A percentile compares a stretch with the other conserved stretches of the same genome.
These are phyloP conservation scores for Temnothorax ravouxi DNA, from an alignment of 2,888 invertebrate species.

Conservation along the genomic window DNA sequence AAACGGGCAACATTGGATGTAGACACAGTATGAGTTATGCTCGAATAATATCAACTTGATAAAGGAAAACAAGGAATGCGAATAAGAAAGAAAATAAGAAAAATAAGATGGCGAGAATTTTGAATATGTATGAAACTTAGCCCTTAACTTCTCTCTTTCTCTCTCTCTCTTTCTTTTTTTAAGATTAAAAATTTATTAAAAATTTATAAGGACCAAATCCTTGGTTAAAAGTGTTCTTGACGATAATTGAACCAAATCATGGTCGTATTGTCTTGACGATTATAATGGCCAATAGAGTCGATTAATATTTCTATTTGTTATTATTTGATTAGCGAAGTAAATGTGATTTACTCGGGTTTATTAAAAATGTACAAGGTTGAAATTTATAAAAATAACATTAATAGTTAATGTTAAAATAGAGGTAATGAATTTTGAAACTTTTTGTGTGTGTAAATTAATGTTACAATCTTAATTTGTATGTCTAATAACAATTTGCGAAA, in stretches of 20 bases:
- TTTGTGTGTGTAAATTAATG: background rate
- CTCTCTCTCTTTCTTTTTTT: background rate
- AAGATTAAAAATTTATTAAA: conserved; percentile 11
- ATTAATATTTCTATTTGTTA: no score
- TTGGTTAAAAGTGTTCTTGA: no score
- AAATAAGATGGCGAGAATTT: background rate
- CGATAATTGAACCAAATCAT: no score
- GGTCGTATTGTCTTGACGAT: no score
- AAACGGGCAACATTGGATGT: background rate
- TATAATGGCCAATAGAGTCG: no score
- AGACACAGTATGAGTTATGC: background rate
- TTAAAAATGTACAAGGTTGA: background rate
- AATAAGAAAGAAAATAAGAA: background rate
- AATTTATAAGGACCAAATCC: background rate
- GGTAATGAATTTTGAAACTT: background rate
- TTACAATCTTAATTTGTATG: background rate
- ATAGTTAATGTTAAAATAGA: background rate
- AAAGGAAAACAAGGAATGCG: background rate
- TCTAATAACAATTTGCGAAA: background rate
- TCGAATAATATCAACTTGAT: background rate
- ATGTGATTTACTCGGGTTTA: background rate
- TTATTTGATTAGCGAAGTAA: no score
- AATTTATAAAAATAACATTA: background rate
- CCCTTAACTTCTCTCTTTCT: background rate
- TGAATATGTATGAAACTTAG: background rate